Evolutionary conservation across 1,140 invertebrate genomes (phyloP), one percentile per base, ranked within the genome.

Genomic region (Plectus sambesii): DNA sequence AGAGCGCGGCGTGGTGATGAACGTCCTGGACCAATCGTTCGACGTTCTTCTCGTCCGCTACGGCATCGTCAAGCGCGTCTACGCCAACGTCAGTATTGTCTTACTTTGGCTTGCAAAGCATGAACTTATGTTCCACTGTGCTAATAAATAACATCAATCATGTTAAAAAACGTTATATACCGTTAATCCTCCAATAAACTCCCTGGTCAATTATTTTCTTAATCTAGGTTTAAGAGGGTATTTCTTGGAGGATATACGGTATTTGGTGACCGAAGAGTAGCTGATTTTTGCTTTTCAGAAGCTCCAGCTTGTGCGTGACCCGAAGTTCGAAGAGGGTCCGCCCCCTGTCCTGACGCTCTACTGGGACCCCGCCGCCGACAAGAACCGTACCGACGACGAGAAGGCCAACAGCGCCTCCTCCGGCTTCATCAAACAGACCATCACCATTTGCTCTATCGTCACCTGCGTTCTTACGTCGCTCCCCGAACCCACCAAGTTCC

Each of bases 11-110:
- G 81, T 84, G 46, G 85, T 92, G 2, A 77, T 82, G 47, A 78
- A 79, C 35, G 79, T 92, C 2, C 78, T 80, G 49, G 81, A 87
- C 61, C 76, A 79, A 50, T 79, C 79, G 20, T 79, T 90, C 70
- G 85, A 90, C 68, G 79, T 83, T 5, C 79, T 88, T 12, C 74
- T 89, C 0, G 66, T 82, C 12, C 76, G 79, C 30, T 79, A 83
- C 60, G 85, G 84, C 1, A 74, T 83, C 27, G 77, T 80, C 5
- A 77, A 83, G 41, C 66, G 79, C 50, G 71, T 84, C 52, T 80
- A 80, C 61, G 70, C 75, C 66, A 76, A 78, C 67, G 74, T 78
- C 66, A 72, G 70, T 61, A n/a, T n/a, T n/a, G n/a, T n/a, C n/a
- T n/a, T n/a, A n/a, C n/a, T n/a, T n/a, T n/a, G n/a, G n/a, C n/a